Evolutionary conservation across 1,140 invertebrate species (phyloP), one percentile per base, ranked within the genome.

Genomic region (Zaprionus taronus): DNA sequence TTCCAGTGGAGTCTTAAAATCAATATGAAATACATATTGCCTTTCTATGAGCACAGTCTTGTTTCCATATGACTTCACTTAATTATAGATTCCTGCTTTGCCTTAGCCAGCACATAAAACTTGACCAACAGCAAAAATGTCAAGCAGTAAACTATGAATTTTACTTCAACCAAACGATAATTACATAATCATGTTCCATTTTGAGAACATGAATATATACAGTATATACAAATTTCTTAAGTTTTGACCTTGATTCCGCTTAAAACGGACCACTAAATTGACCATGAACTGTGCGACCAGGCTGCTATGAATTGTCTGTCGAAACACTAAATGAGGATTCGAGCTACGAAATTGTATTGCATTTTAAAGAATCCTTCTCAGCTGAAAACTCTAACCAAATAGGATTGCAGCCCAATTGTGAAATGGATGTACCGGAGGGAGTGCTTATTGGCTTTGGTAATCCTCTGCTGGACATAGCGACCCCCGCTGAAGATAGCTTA

Each of bases 401-500:
- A 44, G 44, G 41, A 55, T 15, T 12, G 11, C 28, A 53, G 1
- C 2, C 1, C 5, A 38, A 22, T 2, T 73, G 38, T 17, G 1
- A 15, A 11, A 78, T 77, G 71, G 79, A 85, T 4, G 5, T 90
- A 0, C 41, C 66, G 0, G 68, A 79, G 41, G 77, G 71, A 26
- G 7, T 78, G 0, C 9, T 90, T 0, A 61, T 90, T 36, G 86
- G 86, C 7, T 86, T 90, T 17, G 85, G 86, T 7, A 90, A 90
- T 72, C 85, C 85, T 3, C 41, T 90, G 28, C 69, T 90, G n/a
- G 85, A 90, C 38, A 86, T 90, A 17, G 80, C 79, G 9, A 73
- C 24, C 20, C 20, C 26, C 0, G 28, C 76, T 0, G 71, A 82
- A 15, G 80, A 85, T 34, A 78, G 51, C 1, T 7, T 47, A 14